Conservation (phyloP, 2,888 invertebrate species). For the Cephus rjabovi region DNA sequence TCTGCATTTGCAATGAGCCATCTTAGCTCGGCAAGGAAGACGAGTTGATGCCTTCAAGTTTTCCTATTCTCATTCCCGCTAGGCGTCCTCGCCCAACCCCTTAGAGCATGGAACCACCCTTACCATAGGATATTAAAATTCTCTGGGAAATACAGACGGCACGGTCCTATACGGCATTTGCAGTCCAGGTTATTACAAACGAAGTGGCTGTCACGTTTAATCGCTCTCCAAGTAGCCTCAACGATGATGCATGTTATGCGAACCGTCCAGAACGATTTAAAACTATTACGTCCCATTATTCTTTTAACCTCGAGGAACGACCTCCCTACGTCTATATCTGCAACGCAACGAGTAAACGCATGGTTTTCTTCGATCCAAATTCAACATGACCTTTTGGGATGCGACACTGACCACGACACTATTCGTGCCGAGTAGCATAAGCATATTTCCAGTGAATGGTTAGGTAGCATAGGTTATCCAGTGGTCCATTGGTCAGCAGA, state of each 20-base stretch:
- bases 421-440: conserved; percentile 33
- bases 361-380: not conserved
- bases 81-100: not conserved
- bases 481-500: conserved; percentile 59
- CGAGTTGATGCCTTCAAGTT: conserved; percentile 41
- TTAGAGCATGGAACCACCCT: not conserved
- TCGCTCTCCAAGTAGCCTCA: conserved; percentile 45
- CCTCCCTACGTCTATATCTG: not conserved
- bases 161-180: not conserved
- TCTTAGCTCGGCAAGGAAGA: conserved; percentile 27
- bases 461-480: conserved; percentile 58
- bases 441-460: conserved; percentile 58
- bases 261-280: conserved; percentile 31
- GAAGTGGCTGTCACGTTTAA: conserved; percentile 38
- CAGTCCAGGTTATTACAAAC: conserved; percentile 4
- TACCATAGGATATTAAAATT: conserved; percentile 31
- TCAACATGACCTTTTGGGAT: not conserved
- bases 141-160: conserved; percentile 19
- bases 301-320: conserved; percentile 35
- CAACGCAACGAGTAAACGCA: conserved; percentile 5
- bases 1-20: conserved; percentile 52
- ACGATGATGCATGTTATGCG: conserved; percentile 46
- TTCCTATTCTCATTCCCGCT: conserved; percentile 42
- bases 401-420: not conserved
- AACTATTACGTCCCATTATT: conserved; percentile 25